Percentiles rank a stretch among this genome's conserved stretches.
These are phyloP conservation scores for human (Homo sapiens) DNA, from an alignment of 2,113 vertebrate species.

Conservation along the genomic window GRCh38 chr1:94845501-94846000, in stretches of 20 bases:
- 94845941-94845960: too few species aligned
- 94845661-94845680: background rate
- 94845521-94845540: background rate
- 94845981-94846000: too few species aligned
- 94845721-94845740: background rate
- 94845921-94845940: too few species aligned
- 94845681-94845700: background rate
- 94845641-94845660: background rate
- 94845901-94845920: too few species aligned
- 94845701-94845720: background rate
- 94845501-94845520: background rate
- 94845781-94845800: background rate
- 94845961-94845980: too few species aligned
- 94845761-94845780: background rate
- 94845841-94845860: background rate
- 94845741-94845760: background rate
- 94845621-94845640: background rate
- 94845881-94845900: too few species aligned
- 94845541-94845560: background rate
- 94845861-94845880: rapidly evolving
- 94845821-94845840: background rate
- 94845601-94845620: background rate
- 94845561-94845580: background rate
- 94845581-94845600: too few species aligned
- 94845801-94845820: background rate